Conservation (phyloP, 1,140 invertebrate species). For the Drosophila ogumai region DNA sequence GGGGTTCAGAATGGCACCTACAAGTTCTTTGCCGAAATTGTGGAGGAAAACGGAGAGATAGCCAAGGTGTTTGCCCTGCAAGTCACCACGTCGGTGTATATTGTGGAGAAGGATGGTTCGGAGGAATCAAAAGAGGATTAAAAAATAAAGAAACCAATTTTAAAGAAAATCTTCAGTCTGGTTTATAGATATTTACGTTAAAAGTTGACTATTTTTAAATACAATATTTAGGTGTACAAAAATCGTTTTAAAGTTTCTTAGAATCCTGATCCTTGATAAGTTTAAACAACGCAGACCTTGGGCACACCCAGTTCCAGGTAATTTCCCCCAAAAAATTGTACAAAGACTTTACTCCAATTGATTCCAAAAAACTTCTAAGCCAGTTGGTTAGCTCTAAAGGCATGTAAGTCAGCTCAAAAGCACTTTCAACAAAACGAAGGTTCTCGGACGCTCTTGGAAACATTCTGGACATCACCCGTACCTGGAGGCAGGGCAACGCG, state of each 20-base stretch:
- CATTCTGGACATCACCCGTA: background rate
- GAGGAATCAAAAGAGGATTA: background rate
- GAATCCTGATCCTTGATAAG: background rate
- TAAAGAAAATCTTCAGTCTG: too few species aligned
- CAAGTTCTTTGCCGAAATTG: conserved; percentile 53
- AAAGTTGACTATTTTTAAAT: too few species aligned
- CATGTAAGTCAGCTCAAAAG: conserved; percentile 3
- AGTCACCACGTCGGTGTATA: conserved; percentile 13
- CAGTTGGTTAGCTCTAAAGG: background rate
- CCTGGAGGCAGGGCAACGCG: background rate
- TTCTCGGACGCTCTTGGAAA: background rate
- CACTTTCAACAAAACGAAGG: background rate
- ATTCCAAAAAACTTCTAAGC: background rate
- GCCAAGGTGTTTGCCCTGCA: conserved; percentile 49
- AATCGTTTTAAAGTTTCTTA: too few species aligned
- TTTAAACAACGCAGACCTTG: background rate
- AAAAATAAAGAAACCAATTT: background rate
- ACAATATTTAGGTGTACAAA: too few species aligned
- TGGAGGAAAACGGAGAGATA: conserved; percentile 45
- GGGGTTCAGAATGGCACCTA: conserved; percentile 54
- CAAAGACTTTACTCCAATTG: background rate
- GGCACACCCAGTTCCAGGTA: background rate
- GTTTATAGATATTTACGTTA: too few species aligned
- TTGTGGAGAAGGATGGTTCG: conserved; percentile 12
- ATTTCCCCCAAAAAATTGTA: background rate